Evolutionary conservation across 2,888 invertebrate species (phyloP).

Genomic region (Agrochola macilenta): DNA sequence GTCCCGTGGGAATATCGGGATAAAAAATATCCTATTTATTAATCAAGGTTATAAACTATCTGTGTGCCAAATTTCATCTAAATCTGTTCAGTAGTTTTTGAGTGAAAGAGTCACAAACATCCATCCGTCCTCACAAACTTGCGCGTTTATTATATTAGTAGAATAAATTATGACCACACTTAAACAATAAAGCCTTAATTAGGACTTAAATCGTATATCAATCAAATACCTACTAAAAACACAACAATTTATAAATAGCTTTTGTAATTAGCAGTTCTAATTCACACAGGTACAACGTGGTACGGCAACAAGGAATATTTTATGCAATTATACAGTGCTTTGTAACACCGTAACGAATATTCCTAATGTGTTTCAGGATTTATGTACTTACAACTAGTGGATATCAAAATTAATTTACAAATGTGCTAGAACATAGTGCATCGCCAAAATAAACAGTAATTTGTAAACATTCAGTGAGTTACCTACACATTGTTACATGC

Average conservation of each 20-base stretch:
- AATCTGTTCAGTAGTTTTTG: no score
- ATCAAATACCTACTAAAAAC: constrained; percentile 9
- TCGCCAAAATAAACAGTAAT: constrained; percentile 20
- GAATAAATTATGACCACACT: neutral
- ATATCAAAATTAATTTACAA: constrained; percentile 54
- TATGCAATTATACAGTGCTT: constrained; percentile 51
- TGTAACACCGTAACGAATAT: constrained; percentile 34
- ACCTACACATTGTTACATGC: neutral
- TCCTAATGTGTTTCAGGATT: constrained; percentile 50
- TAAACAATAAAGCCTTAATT: neutral
- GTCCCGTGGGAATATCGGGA: no score
- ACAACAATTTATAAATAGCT: constrained; percentile 20
- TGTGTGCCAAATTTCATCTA: no score
- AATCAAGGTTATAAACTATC: no score
- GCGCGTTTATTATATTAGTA: no score
- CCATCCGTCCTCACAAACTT: no score
- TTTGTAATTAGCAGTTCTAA: constrained; percentile 24
- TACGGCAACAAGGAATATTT: constrained; percentile 36
- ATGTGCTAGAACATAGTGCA: constrained; percentile 1
- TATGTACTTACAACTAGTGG: constrained; percentile 45
- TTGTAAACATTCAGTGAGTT: constrained; percentile 5
- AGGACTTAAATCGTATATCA: constrained; percentile 7
- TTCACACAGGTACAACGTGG: neutral
- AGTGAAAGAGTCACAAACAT: no score
- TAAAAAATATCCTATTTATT: no score